Base-by-base conservation (phyloP, 1,140 invertebrate genomes). In the Cryptotermes secundus region DNA sequence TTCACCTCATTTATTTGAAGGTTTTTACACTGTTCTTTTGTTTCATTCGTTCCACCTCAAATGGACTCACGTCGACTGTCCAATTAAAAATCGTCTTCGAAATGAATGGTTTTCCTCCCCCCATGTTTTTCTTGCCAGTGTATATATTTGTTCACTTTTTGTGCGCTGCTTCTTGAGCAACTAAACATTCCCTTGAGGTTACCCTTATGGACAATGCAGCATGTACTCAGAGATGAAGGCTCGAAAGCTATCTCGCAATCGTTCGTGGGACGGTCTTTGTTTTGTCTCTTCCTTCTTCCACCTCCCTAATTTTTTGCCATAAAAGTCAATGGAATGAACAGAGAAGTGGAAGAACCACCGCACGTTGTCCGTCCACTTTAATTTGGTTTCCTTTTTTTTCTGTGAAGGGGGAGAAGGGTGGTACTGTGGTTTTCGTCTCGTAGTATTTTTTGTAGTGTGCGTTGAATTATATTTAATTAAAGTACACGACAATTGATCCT, bases 391-490 rank as follows among this genome's bases (percentile, higher is more conserved):
- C 59, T 72, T 72, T 72, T 42, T 42, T 72, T 72, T 72, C 59
- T 31, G 59, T 31, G 31, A 72, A 72, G 59, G 59, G 59, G 31
- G 59, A 72, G 1, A n/a, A 72, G 14, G 31, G 59, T 72, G 59
- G 59, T 31, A 72, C n/a, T n/a, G 59, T 31, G 59, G 59, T 72
- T 72, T 72, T 72, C 59, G 59, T 72, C 59, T 72, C 59, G 3
- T 72, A 72, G n/a, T 72, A 49, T 72, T 72, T 72, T 72, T 65
- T 72, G 26, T 72, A n/a, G 2, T 31, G 59, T 72, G 53, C 19
- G 59, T 72, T 72, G 59, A n/a, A 31, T 72, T 72, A n/a, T 72
- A 72, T 72, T 72, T 72, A 72, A 72, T 72, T 72, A 72, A 72
- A 72, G 59, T 72, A 72, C 59, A 72, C 59, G 59, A 72, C 59